Evolutionary conservation across 1,140 invertebrate genomes (phyloP).

Genomic region (Armadillidium nasatum): DNA sequence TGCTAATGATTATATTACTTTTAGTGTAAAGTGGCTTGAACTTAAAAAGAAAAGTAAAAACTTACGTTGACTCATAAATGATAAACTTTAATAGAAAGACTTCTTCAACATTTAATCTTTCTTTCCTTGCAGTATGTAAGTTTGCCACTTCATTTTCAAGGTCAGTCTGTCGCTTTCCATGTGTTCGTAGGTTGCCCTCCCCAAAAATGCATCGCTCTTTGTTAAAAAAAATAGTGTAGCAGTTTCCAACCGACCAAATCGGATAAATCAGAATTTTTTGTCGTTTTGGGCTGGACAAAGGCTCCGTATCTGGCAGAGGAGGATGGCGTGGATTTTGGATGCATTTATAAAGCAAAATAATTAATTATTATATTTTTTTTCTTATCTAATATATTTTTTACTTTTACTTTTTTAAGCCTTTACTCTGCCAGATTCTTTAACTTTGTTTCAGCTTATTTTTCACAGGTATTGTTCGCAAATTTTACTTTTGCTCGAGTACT

Average conservation of each 20-base stretch:
- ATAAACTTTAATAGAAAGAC: background rate
- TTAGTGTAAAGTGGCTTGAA: no score
- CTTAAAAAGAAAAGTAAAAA: no score
- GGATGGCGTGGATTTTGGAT: no score
- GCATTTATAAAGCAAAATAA: no score
- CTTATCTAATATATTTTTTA: no score
- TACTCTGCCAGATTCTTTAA: no score
- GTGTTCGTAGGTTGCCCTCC: conserved; percentile 20
- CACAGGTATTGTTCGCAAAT: no score
- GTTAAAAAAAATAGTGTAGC: background rate
- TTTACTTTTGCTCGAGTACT: no score
- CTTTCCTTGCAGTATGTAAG: conserved; percentile 42
- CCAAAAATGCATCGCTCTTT: conserved; percentile 16
- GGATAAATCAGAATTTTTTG: background rate
- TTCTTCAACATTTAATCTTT: conserved; percentile 33
- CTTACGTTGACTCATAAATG: no score
- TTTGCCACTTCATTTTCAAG: conserved; percentile 35
- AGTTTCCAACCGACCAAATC: background rate
- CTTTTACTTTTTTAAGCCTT: no score
- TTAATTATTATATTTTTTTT: no score
- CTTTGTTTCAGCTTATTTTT: no score
- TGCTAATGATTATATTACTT: background rate
- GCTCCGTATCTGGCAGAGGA: background rate
- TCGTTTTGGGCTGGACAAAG: background rate
- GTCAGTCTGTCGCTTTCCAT: conserved; percentile 36